Base-by-base conservation (phyloP, 1,140 invertebrate genomes). In the Cephus cinctus region DNA sequence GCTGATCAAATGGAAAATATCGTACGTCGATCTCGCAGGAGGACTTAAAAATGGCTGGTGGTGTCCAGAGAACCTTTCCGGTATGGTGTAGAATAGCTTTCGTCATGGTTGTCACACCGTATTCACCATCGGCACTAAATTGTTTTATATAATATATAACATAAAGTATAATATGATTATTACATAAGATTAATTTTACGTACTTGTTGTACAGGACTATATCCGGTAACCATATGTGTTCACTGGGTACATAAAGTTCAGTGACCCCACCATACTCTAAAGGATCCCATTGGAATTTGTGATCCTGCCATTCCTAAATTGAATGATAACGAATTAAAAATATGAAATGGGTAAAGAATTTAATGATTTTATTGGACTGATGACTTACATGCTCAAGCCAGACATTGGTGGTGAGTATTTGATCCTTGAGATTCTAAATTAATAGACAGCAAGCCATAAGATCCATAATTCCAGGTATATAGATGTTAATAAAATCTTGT, bases 171-270 rank as follows among this genome's bases (percentile, higher is more conserved):
- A 31, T 32, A 11, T 15, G 12, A 9, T 34, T 21, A 22, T 31
- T 39, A n/a, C 9, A 21, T 34, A 22, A 39, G 18, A 56, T 46
- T 27, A 45, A 46, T 5, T 18, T 49, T 61, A 81, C 84, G 83
- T 79, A 94, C 90, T 98, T 98, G 80, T 97, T 98, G 72, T 96
- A 97, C n/a, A 98, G 82, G 11, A 97, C 92, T 59, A 96, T 94
- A 73, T 98, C 95, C 11, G 96, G 96, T 30, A 96, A 78, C 92
- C 92, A 95, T 63, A 95, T 94, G 68, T 94, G 90, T 75, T 94
- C 92, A 5, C 90, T 92, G 9, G 92, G 92, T 34, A 95, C 91
- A 71, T 94, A 94, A 27, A 95, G 81, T 72, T 94, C 91, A 4
- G 85, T 91, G 20, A 98, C 92, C 5, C 94, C 95, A 0, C 95